Evolutionary conservation across 1,140 invertebrate species (phyloP), one percentile per base, ranked within the genome.

Genomic region (Sminthurides bifidus): DNA sequence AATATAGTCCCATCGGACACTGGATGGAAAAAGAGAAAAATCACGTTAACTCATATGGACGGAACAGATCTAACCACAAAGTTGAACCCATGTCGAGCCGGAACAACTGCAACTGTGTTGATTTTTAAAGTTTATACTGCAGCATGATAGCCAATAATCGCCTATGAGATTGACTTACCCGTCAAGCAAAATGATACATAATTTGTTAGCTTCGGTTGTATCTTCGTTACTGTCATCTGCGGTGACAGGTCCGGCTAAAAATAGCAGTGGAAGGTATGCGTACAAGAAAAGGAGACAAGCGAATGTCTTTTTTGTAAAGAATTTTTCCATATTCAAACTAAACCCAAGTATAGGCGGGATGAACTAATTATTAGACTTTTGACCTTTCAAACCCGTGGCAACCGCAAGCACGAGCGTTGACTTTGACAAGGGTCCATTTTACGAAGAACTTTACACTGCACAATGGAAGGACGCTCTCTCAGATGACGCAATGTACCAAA

Each of bases 1-100:
- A 37, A 68, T 62, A 52, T 70, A 70, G 51, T 70, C 68, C 67
- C 67, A 70, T 12, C 66, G 63, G 52, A 70, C 69, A 8, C 69
- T 69, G 46, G 12, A 40, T 6, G 5, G 4, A 24, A 45, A 6
- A 8, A 24, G 6, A 26, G 14, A 26, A 45, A 26, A 3, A 17
- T 41, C 6, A 41, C 4, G 5, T 21, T 41, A 8, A 17, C 23
- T 41, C 23, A 6, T 41, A 15, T 41, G 23, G 4, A 41, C 6
- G 17, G 38, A 41, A 41, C 6, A 8, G 8, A 8, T 43, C 8
- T 19, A 43, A 43, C 21, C 6, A 43, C 14, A 43, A 8, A 19
- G 40, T 43, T 43, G 5, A 10, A 43, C 6, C 21, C 6, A 43
- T 8, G 8, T 19, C 8, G 30, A n/a, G 15, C 5, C n/a, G 6